phyloP scores from a whole-genome alignment of 2,888 invertebrate genomes.

The Torymus auratus region DNA sequence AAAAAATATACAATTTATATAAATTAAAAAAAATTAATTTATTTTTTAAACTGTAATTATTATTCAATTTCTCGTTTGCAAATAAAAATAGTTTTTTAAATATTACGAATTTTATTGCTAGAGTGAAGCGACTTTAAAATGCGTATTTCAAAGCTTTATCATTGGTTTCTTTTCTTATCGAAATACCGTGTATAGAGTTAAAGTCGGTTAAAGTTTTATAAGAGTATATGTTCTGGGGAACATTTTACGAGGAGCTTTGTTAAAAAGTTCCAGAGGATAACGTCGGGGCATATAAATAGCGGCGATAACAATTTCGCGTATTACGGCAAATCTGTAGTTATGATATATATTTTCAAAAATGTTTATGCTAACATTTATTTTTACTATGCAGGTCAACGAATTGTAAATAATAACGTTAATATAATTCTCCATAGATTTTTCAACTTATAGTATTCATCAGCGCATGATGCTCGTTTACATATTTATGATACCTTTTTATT shows the following conservation, averaged over 20 bases:
- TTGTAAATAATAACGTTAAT: too few species aligned
- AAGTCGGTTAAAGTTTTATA: conserved; percentile 45
- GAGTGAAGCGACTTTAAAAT: neutral
- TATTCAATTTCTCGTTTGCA: too few species aligned
- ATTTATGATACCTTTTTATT: too few species aligned
- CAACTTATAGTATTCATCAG: too few species aligned
- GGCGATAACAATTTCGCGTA: conserved; percentile 38
- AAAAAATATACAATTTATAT: too few species aligned
- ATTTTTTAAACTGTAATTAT: too few species aligned
- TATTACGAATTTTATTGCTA: neutral
- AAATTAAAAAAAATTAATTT: too few species aligned
- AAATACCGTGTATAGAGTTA: conserved; percentile 47
- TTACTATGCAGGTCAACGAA: too few species aligned
- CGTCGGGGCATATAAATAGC: conserved; percentile 38
- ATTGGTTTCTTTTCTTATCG: conserved; percentile 41
- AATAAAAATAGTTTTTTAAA: too few species aligned
- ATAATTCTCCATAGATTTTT: too few species aligned
- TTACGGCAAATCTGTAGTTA: conserved; percentile 21
- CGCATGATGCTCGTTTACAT: too few species aligned
- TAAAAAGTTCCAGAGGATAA: conserved; percentile 46
- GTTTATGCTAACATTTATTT: too few species aligned
- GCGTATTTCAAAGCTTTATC: neutral
- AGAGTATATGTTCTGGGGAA: conserved; percentile 29
- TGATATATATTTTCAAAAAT: neutral
- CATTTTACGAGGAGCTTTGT: conserved; percentile 50